Percentiles rank a stretch among this genome's conserved stretches.
phyloP scores from a whole-genome alignment of 2,113 vertebrate species.

The Neogale vison region DNA sequence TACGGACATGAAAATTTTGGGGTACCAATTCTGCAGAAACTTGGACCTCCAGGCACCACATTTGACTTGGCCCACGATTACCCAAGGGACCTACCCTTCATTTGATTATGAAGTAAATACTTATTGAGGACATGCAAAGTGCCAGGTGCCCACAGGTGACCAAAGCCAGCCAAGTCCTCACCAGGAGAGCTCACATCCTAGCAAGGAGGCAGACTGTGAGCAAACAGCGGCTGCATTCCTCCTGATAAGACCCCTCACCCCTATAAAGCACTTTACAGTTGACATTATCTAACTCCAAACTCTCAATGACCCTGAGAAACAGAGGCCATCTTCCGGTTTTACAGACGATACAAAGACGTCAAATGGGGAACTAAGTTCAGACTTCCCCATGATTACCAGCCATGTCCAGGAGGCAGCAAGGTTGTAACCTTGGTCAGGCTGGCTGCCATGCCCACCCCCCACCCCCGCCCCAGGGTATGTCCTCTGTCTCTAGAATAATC shows the following conservation, averaged over 20 bases:
- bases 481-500: neutral
- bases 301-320: neutral
- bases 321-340: neutral
- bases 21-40: neutral
- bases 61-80: neutral
- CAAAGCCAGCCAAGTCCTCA: neutral
- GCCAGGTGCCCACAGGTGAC: neutral
- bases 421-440: neutral
- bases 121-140: too few relatives aligned
- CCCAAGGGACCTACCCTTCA: neutral
- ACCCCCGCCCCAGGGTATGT: rapidly evolving
- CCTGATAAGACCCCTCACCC: neutral
- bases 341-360: neutral
- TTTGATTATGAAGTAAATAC: neutral
- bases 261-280: neutral
- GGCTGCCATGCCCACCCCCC: neutral
- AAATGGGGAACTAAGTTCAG: neutral
- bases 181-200: rapidly evolving
- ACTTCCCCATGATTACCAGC: neutral
- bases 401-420: neutral
- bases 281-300: neutral
- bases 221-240: neutral
- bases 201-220: neutral
- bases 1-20: neutral
- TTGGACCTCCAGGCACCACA: neutral